Conservation (phyloP, 2,113 vertebrate species). For the Pachypanchax playfairii region DNA sequence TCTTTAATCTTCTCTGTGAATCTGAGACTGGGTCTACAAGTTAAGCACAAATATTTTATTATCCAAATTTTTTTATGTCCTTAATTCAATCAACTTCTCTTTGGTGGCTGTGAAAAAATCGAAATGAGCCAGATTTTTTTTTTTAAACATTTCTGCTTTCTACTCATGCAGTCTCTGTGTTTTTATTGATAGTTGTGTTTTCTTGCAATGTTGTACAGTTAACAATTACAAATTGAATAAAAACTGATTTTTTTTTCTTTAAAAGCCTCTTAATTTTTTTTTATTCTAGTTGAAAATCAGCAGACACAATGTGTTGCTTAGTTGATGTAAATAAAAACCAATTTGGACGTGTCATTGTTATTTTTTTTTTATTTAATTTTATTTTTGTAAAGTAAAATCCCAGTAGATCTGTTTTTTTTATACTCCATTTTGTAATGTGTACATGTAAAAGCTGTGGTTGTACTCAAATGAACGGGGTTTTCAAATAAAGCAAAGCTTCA, state of each 20-base stretch:
- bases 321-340: constrained; percentile 79
- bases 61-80: constrained; percentile 49
- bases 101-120: constrained; percentile 15
- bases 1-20: constrained; percentile 46
- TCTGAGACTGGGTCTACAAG: constrained; percentile 68
- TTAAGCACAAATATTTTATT: constrained; percentile 54
- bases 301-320: constrained; percentile 55
- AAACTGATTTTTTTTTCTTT: constrained; percentile 44
- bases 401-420: constrained; percentile 62
- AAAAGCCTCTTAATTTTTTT: constrained; percentile 26
- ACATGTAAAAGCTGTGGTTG: constrained; percentile 92
- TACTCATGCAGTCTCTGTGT: constrained; percentile 61
- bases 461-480: constrained; percentile 94
- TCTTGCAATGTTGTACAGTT: constrained; percentile 70
- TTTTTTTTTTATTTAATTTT: constrained; percentile 44
- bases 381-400: constrained; percentile 58
- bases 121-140: constrained; percentile 57
- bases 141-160: constrained; percentile 42
- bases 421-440: constrained; percentile 83
- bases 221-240: constrained; percentile 61
- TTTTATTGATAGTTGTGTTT: constrained; percentile 61
- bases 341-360: constrained; percentile 55
- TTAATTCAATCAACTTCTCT: constrained; percentile 30
- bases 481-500: constrained; percentile 85
- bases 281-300: constrained; percentile 55